Conservation (phyloP, 2,113 vertebrate genomes). For the Rostratula benghalensis region DNA sequence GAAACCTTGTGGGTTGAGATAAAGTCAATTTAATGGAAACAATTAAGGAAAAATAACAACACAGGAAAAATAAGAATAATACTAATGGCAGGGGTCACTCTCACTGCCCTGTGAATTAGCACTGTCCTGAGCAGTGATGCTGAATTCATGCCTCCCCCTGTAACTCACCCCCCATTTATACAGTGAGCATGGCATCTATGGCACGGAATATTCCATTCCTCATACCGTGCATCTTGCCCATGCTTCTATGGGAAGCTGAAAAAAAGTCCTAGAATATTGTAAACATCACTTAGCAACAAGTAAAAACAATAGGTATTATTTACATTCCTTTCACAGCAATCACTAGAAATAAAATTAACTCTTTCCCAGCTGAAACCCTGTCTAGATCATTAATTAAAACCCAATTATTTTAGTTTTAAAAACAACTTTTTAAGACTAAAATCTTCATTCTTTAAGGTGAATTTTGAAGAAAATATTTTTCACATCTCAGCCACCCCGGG, state of each 20-base stretch:
- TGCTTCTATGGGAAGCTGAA: neutral
- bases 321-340: neutral
- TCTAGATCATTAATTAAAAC: neutral
- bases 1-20: neutral
- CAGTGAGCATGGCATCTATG: neutral
- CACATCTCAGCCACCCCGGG: neutral
- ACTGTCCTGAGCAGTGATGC: neutral
- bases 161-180: neutral
- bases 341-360: neutral
- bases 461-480: neutral
- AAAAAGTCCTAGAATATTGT: neutral
- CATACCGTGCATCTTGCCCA: neutral
- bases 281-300: neutral
- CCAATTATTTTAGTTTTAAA: neutral
- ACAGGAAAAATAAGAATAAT: neutral
- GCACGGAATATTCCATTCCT: neutral
- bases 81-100: neutral
- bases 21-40: neutral
- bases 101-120: neutral
- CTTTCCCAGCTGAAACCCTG: neutral
- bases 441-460: neutral
- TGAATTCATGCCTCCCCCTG: neutral
- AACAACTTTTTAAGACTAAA: neutral
- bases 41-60: too few relatives aligned
- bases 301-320: neutral